Percentiles rank a stretch among this genome's conserved stretches.
phyloP scores from a whole-genome alignment of 2,797 vertebrate genomes.

The Peromyscus nudipes region DNA sequence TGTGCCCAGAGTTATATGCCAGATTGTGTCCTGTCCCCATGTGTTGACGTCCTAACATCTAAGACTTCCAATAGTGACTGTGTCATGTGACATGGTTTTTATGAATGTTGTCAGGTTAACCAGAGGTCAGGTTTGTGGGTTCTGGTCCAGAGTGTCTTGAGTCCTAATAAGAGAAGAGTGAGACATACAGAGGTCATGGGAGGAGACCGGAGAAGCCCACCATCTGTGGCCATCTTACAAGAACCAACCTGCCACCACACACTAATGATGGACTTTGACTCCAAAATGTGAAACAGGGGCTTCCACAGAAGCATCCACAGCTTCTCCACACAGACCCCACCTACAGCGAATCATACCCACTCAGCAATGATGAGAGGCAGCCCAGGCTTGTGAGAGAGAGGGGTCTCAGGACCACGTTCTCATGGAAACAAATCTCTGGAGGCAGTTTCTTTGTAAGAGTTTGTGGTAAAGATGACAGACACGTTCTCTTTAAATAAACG shows the following conservation, averaged over 20 bases:
- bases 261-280: background rate
- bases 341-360: no score
- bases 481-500: background rate
- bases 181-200: background rate
- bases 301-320: background rate
- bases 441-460: background rate
- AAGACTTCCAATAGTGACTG: background rate
- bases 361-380: background rate
- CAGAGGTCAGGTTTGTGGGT: background rate
- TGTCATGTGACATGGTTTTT: background rate
- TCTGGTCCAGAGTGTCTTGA: background rate
- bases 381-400: no score
- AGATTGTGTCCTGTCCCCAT: fast-evolving
- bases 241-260: background rate
- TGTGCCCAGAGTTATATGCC: background rate
- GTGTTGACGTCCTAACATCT: background rate
- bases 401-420: fast-evolving
- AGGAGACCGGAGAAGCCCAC: background rate
- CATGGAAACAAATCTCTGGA: background rate
- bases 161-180: background rate
- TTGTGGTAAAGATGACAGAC: background rate
- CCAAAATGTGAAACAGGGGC: background rate
- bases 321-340: background rate
- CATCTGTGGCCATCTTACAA: background rate
- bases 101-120: background rate